Evolutionary conservation across 2,888 invertebrate genomes (phyloP), one percentile per base, ranked within the genome.

Genomic region (Philereme transversata): DNA sequence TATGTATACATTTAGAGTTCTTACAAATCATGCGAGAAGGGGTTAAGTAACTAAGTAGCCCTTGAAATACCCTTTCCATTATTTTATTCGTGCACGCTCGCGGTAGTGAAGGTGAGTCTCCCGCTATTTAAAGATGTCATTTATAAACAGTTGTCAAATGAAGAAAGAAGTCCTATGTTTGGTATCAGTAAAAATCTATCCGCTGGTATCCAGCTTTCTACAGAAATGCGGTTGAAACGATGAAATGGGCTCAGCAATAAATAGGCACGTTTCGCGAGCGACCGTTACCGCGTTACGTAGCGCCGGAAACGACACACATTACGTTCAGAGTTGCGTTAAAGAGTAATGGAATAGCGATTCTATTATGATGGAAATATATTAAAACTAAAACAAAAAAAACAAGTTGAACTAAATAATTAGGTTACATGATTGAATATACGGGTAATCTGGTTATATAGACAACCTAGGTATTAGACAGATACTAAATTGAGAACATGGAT

Each of bases 221-320:
- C 41, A 40, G 57, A 49, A 58, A 47, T 51, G 41, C 43, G 51
- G 9, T 35, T 35, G 52, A 53, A 54, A 54, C 65, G 56, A 57
- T 57, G 48, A 62, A 65, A 64, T 67, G 53, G 57, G 57, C 62
- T 65, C 57, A 63, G 59, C 62, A 54, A 64, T 62, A 62, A 67
- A 65, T 60, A 54, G 53, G 63, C 51, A 63, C 59, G 56, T 59
- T 52, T 59, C 55, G 49, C 54, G 57, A 54, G 48, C 51, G 45
- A 48, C 51, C 57, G 57, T 60, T 50, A 62, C 51, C 10, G 52
- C 38, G 49, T 40, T 41, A 52, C 40, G 41, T 53, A 51, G 52
- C 60, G 54, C 48, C 60, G 60, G 61, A 57, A 64, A 67, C 62
- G 63, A 57, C 59, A 59, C 47, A 52, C 57, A 60, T 65, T 60